Evolutionary conservation across 2,113 vertebrate species (phyloP), one percentile per base, ranked within the genome.

Genomic region (Elaphurus davidianus): DNA sequence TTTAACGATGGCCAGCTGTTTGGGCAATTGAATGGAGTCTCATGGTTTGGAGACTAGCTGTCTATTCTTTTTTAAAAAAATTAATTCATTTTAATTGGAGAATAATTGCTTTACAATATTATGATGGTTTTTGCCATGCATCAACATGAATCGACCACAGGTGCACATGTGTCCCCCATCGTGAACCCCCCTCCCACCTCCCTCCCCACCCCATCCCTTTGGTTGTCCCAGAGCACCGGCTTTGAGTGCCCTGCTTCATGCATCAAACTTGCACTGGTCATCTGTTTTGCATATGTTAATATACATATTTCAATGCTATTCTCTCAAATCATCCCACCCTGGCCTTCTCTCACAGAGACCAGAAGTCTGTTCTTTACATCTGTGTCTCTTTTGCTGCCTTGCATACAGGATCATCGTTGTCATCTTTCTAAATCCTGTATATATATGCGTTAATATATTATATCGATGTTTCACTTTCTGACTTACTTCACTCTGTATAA

Each of bases 141-240:
- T 71, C 67, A 71, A 71, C 67, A 71, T 23, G n/a, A 71, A 40
- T 40, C 0, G 2, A 40, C n/a, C 67, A 71, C 0, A 5, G 67
- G 19, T 71, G n/a, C 10, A 71, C 19, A 36, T 21, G 19, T 71
- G 67, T 71, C 19, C 11, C n/a, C 64, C 64, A 71, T 71, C n/a
- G 9, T 71, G 64, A 36, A 23, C 9, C 9, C 62, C 9, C 19
- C 9, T 23, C n/a, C 67, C 10, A 23, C 19, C 2, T 40, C 67
- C n/a, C n/a, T 40, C n/a, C 67, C 67, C 1, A 23, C n/a, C 5
- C 19, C 10, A 74, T 74, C 67, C n/a, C 67, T 74, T 21, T 74
- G 19, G 21, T 74, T 74, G 36, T 74, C 67, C 11, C 21, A 74
- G 67, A 40, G n/a, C 10, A 74, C 36, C 21, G 0, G 36, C 36